phyloP scores from a whole-genome alignment of 2,113 vertebrate species.

The Natator depressus region DNA sequence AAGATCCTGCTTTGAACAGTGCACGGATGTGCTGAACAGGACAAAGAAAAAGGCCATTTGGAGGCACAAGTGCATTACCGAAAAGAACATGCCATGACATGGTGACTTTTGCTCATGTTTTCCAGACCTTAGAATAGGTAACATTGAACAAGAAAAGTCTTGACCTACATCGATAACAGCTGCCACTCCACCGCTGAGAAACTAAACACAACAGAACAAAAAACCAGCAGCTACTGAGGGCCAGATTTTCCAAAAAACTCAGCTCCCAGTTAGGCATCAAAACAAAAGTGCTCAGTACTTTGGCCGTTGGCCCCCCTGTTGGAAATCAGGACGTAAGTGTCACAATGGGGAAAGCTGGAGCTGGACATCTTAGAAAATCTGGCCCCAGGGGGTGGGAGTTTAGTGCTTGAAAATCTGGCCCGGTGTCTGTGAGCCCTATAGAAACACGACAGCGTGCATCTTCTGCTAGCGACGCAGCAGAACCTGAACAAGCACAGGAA shows the following conservation, averaged over 20 bases:
- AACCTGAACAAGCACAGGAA: neutral
- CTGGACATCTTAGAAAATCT: neutral
- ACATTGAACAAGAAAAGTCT: neutral
- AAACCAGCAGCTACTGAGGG: neutral
- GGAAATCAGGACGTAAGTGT: neutral
- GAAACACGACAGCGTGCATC: neutral
- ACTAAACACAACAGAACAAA: neutral
- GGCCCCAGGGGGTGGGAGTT: neutral
- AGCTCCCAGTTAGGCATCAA: neutral
- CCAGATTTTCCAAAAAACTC: neutral
- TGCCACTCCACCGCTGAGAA: neutral
- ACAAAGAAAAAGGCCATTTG: neutral
- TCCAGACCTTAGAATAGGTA: neutral
- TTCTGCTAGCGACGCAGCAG: neutral
- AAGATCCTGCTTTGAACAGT: neutral
- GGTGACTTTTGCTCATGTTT: neutral
- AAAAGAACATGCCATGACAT: neutral
- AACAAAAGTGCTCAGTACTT: neutral
- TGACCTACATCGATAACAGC: neutral
- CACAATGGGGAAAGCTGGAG: neutral
- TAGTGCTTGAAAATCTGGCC: neutral
- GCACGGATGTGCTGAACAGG: neutral
- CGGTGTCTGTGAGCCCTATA: neutral
- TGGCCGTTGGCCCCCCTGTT: neutral
- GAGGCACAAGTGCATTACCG: neutral